Percentiles rank a stretch among this genome's conserved stretches.
phyloP scores from a whole-genome alignment of 2,113 vertebrate species.

The Uropsilus gracilis region DNA sequence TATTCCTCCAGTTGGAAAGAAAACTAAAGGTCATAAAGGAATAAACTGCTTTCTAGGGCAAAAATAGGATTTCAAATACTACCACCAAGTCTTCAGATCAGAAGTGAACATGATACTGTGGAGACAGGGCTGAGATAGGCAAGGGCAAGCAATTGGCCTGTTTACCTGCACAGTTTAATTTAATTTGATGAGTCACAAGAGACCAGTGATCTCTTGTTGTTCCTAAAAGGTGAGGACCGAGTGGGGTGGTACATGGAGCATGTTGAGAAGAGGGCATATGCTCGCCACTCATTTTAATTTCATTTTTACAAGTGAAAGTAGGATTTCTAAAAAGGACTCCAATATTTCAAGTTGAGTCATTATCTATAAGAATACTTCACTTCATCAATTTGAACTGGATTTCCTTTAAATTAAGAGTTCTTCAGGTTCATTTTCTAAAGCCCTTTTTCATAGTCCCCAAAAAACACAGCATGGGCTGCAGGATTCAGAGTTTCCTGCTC shows the following conservation, averaged over 20 bases:
- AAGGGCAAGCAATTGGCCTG: background rate
- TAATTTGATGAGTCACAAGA: background rate
- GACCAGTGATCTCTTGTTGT: background rate
- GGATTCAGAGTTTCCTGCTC: constrained; percentile 2
- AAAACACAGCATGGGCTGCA: background rate
- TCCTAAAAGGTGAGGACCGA: background rate
- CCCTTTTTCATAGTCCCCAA: background rate
- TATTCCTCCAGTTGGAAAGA: background rate
- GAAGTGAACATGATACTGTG: background rate
- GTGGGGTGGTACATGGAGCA: background rate
- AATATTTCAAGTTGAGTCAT: background rate
- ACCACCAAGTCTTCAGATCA: background rate
- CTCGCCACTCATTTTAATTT: background rate
- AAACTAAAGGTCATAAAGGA: background rate
- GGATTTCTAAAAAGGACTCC: background rate
- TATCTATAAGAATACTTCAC: background rate
- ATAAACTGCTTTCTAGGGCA: background rate
- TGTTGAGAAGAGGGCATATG: fast-evolving
- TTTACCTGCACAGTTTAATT: background rate
- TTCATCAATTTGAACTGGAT: background rate
- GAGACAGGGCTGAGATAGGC: background rate
- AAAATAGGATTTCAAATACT: background rate
- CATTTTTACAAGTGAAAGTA: background rate
- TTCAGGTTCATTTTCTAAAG: background rate
- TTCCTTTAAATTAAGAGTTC: background rate